Base-by-base conservation (phyloP, 2,888 invertebrate species). In the Dolomedes plantarius region DNA sequence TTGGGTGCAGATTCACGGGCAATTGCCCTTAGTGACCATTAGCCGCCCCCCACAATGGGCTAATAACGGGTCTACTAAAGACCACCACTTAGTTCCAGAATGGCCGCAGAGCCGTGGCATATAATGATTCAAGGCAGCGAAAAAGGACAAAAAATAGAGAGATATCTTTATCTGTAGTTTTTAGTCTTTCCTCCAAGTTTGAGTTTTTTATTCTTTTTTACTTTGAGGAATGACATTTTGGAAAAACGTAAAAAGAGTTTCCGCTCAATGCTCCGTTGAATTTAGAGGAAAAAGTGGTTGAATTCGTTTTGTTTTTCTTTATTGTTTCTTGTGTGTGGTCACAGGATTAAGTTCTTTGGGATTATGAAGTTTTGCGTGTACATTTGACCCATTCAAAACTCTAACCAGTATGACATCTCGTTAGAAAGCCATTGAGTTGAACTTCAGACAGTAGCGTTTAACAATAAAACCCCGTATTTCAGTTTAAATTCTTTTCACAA, bases 21-120 rank as follows among this genome's bases (percentile, higher is more conserved):
- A 85, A 78, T 85, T 78, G 85, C 73, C 85, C 85, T 32, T 56
- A 78, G 56, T 85, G 85, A 85, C 85, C 85, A 85, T 85, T 85
- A 85, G 73, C 73, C 77, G 85, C 82, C 76, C 82, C 76, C 65
- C 28, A 67, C 56, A 64, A 76, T 50, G 27, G 67, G 50, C 65
- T 83, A 83, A 83, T 83, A 65, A 76, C 76, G 75, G 72, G 62
- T 71, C 69, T 69, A 41, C 76, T 64, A 83, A 83, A 76, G 68
- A 77, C 41, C 56, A 23, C 36, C 77, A 73, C 36, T 85, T 85
- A 85, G 76, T 85, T 85, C 85, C 85, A 85, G 82, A 76, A 67
- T 69, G 82, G 32, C 28, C 82, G 69, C 39, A 23, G 76, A 65
- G 82, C 46, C 76, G 82, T 76, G 74, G 71, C 69, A 23, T 76